Percentiles rank a stretch among this genome's conserved stretches.
These are phyloP conservation scores for Poicephalus gulielmi DNA, from an alignment of 2,113 vertebrate genomes.

Conservation along the genomic window DNA sequence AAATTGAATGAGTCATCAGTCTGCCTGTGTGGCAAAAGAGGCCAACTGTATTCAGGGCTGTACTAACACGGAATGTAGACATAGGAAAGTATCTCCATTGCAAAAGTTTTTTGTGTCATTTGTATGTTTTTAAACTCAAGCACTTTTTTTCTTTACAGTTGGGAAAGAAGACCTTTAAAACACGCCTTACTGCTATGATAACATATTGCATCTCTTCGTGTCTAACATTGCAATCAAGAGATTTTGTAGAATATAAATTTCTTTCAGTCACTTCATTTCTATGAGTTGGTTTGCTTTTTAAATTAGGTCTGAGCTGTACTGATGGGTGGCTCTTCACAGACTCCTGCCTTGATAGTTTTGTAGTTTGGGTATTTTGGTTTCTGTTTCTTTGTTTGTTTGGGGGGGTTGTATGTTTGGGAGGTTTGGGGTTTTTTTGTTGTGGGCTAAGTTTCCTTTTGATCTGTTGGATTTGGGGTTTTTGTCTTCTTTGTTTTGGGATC, in stretches of 20 bases:
- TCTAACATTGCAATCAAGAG: not conserved
- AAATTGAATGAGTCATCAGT: fast-evolving
- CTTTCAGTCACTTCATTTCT: not conserved
- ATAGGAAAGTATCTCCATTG: not conserved
- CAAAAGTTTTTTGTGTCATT: not conserved
- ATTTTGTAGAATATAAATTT: not conserved
- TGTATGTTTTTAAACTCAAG: not conserved
- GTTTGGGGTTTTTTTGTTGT: not conserved
- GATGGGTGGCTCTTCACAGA: not conserved
- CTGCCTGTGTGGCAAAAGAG: not conserved
- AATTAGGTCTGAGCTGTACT: not conserved
- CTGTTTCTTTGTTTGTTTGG: not conserved
- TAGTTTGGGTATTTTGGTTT: not conserved
- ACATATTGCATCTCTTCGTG: not conserved
- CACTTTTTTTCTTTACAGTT: not conserved
- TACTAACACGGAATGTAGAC: too few relatives aligned
- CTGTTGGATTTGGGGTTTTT: not conserved
- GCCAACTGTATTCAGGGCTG: not conserved
- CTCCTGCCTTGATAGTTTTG: not conserved
- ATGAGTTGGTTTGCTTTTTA: not conserved
- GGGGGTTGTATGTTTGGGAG: not conserved
- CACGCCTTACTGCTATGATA: not conserved
- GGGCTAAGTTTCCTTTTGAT: not conserved
- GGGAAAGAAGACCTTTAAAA: constrained; percentile 4
- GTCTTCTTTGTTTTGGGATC: not conserved